Evolutionary conservation across 2,797 vertebrate genomes (phyloP).

Genomic region (Oreochromis grahami): DNA sequence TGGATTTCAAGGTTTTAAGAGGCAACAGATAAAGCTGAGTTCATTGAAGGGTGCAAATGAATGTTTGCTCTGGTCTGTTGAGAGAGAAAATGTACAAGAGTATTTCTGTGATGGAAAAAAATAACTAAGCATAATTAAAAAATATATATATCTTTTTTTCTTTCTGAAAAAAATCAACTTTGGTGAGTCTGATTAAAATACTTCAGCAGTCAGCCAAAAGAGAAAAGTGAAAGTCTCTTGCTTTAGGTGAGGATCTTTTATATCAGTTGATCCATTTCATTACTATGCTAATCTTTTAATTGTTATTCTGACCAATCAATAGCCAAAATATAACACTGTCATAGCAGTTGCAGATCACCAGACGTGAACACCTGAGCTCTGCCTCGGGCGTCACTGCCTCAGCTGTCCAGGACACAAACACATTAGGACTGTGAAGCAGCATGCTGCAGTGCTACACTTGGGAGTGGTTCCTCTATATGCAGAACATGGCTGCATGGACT

Average conservation of each 20-base stretch:
- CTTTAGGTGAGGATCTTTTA: background rate
- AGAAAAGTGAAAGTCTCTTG: background rate
- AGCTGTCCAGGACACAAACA: background rate
- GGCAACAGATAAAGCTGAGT: background rate
- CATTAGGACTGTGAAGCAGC: background rate
- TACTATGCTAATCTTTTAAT: background rate
- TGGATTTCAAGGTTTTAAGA: conserved; percentile 11
- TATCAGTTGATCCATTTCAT: background rate
- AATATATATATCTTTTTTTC: background rate
- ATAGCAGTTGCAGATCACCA: background rate
- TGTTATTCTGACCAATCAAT: background rate
- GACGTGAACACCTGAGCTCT: background rate
- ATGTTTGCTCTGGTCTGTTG: background rate
- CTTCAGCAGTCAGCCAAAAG: background rate
- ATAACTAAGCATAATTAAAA: background rate
- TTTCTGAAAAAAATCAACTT: rapidly evolving
- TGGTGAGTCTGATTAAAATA: background rate
- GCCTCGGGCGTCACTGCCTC: background rate
- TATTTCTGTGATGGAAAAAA: background rate
- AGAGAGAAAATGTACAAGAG: background rate
- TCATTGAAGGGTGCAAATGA: background rate
- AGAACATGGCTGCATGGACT: background rate
- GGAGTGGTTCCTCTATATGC: background rate
- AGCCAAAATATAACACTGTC: background rate
- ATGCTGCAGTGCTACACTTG: background rate